These are phyloP conservation scores for Tipula helvola DNA, from an alignment of 2,888 invertebrate genomes.

Conservation along the genomic window DNA sequence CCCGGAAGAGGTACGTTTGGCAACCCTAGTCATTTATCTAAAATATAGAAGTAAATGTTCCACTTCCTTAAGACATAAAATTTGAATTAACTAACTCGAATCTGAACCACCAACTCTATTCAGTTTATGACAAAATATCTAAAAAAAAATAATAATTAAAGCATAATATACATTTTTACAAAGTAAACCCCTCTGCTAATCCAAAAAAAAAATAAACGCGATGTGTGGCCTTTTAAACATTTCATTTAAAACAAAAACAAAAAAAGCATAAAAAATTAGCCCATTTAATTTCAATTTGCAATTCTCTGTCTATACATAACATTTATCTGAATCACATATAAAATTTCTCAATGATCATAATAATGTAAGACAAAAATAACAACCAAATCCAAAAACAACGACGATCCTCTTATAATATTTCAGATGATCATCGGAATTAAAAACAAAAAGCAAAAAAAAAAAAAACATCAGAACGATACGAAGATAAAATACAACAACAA, in stretches of 20 bases:
- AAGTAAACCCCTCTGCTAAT: neutral
- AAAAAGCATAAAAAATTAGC: neutral
- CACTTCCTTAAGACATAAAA: no score
- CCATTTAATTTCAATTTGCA: neutral
- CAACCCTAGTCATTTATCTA: no score
- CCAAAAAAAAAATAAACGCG: neutral
- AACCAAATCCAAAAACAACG: neutral
- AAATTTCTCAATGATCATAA: neutral
- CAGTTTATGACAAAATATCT: no score
- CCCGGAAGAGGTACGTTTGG: no score
- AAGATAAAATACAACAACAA: neutral
- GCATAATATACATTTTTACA: neutral
- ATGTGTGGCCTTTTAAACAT: neutral
- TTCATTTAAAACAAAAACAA: neutral
- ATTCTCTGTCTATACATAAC: neutral
- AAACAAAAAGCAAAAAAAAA: neutral
- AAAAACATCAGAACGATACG: neutral
- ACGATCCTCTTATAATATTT: neutral
- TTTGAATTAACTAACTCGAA: no score
- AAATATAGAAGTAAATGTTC: no score
- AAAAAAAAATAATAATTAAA: no score
- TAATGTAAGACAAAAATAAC: neutral
- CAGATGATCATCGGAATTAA: neutral
- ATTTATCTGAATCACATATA: neutral
- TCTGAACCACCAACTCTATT: no score